These are phyloP conservation scores for Pyralis farinalis DNA, from an alignment of 2,888 invertebrate genomes.

Conservation along the genomic window DNA sequence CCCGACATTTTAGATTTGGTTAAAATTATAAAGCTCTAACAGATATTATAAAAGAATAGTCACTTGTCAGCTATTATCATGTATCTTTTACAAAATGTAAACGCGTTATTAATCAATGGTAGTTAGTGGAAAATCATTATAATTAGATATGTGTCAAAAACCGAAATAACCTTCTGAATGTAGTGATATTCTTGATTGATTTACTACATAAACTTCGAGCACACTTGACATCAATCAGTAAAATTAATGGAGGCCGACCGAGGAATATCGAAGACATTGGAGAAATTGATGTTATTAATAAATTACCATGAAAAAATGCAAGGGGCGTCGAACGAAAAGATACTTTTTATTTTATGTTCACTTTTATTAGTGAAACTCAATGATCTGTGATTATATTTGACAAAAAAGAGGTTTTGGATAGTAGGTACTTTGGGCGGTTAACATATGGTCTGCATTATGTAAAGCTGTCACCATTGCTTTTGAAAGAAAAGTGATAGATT, in stretches of 20 bases:
- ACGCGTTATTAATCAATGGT: no score
- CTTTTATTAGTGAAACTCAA: constrained; percentile 1
- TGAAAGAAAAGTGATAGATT: no score
- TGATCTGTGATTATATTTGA: background rate
- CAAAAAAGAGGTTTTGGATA: no score
- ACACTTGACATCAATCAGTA: constrained; percentile 47
- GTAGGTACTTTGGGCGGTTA: no score
- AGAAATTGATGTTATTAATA: constrained; percentile 42
- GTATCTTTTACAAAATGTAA: no score
- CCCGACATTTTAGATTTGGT: no score
- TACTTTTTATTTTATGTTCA: background rate
- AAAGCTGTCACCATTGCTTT: no score
- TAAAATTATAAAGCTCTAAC: no score
- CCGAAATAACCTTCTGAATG: constrained; percentile 1
- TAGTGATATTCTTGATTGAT: constrained; percentile 41
- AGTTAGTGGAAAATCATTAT: no score
- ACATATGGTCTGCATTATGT: no score
- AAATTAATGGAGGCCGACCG: constrained; percentile 44
- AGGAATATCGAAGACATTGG: constrained; percentile 32
- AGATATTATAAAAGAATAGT: no score
- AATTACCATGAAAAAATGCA: constrained; percentile 33
- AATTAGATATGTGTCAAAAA: background rate
- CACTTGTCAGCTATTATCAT: no score
- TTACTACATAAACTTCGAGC: constrained; percentile 39
- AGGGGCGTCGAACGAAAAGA: background rate